Evolutionary conservation across 2,113 vertebrate genomes (phyloP).

Genomic region (Hiodon alosoides): DNA sequence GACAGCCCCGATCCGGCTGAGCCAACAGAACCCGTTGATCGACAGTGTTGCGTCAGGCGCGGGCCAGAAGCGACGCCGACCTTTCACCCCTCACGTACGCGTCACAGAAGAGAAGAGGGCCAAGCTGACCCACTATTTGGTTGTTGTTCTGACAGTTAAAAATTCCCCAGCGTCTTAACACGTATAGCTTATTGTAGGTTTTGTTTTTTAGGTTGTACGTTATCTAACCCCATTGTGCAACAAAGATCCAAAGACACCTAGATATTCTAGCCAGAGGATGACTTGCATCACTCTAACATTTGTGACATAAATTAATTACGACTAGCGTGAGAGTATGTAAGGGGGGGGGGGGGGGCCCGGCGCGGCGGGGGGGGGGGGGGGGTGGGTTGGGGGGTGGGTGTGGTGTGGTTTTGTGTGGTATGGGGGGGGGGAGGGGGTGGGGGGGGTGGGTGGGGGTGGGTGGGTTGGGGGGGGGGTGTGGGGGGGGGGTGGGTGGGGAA

Average conservation of each 20-base stretch:
- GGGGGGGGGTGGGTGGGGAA: too few relatives aligned
- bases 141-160: conserved; percentile 15
- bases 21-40: conserved; percentile 25
- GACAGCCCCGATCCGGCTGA: conserved; percentile 17
- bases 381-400: too few relatives aligned
- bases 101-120: not conserved
- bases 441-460: too few relatives aligned
- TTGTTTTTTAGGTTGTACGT: not conserved
- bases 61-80: not conserved
- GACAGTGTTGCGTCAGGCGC: conserved; percentile 24
- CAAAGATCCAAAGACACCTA: conserved; percentile 20
- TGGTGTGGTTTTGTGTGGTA: too few relatives aligned
- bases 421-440: too few relatives aligned
- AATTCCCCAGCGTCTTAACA: conserved; percentile 24
- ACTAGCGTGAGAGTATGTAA: not conserved
- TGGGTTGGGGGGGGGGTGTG: too few relatives aligned
- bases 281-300: conserved; percentile 1
- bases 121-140: not conserved
- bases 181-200: conserved; percentile 36
- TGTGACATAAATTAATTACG: not conserved
- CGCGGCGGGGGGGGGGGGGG: not conserved
- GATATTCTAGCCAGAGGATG: conserved; percentile 2
- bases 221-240: conserved; percentile 34
- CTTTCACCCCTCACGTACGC: not conserved
- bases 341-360: too few relatives aligned